Evolutionary conservation across 2,888 invertebrate species (phyloP).

Genomic region (Cataglyphis altisquamis): DNA sequence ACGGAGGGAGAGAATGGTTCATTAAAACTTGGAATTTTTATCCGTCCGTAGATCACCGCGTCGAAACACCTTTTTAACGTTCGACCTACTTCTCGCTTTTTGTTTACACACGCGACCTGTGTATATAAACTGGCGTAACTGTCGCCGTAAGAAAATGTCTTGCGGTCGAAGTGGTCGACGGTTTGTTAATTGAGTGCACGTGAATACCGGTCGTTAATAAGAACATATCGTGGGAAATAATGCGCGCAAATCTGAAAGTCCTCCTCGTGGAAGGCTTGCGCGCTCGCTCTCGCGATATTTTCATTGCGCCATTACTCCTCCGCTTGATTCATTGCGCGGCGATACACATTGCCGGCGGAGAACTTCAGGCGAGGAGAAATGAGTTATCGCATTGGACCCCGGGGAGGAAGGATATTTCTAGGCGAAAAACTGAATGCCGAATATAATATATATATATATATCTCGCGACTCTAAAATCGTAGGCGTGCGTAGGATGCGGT

Average conservation of each 20-base stretch:
- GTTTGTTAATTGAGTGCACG: conserved; percentile 26
- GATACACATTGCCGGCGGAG: conserved; percentile 41
- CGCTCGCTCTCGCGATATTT: background rate
- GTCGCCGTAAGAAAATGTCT: conserved; percentile 35
- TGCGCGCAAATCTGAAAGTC: background rate
- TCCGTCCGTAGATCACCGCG: conserved; percentile 64
- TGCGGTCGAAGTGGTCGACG: conserved; percentile 9
- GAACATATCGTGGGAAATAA: conserved; percentile 27
- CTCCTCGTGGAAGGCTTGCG: background rate
- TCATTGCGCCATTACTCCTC: conserved; percentile 28
- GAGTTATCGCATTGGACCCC: conserved; percentile 76
- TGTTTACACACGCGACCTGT: conserved; percentile 36
- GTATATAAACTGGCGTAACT: conserved; percentile 29
- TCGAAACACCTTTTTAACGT: conserved; percentile 67
- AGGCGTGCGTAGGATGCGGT: conserved; percentile 46
- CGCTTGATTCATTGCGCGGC: conserved; percentile 61
- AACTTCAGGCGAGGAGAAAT: conserved; percentile 58
- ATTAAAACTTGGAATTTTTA: conserved; percentile 73
- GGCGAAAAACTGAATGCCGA: conserved; percentile 74
- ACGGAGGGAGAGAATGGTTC: conserved; percentile 49
- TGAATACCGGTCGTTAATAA: conserved; percentile 29
- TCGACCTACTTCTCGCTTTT: conserved; percentile 41
- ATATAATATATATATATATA: conserved; percentile 74
- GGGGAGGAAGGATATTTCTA: conserved; percentile 74
- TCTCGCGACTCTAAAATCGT: conserved; percentile 68